Evolutionary conservation across 1,140 invertebrate genomes (phyloP), one percentile per base, ranked within the genome.

Genomic region (Parapsyche elsis): DNA sequence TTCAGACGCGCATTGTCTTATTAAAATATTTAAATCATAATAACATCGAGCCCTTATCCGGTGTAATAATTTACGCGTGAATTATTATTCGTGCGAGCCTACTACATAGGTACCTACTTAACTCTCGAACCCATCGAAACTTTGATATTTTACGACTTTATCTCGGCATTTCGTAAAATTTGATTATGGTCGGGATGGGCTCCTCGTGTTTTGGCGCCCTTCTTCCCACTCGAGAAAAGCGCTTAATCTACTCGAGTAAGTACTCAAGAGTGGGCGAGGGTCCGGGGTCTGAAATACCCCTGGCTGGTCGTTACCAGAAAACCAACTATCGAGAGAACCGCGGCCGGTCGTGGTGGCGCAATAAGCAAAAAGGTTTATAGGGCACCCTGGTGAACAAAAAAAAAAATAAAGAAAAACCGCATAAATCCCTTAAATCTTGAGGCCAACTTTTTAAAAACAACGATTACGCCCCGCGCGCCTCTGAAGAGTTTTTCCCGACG

Each of bases 361-460:
- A 78, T 78, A 78, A 78, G 76, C 76, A 78, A 78, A 71, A 67
- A 78, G 76, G 64, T 76, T 76, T 76, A 76, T 76, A 76, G 49
- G 75, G 38, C 21, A 61, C 49, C 49, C 49, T 53, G 2, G 16
- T 14, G 16, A 53, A 53, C 49, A 1, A 57, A 75, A 57, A 57
- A 75, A 57, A 75, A 75, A 57, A 67, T 21, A 21, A 26, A 21
- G 19, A 59, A 78, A n/a, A 71, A 71, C 59, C 45, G 61, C 61
- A 78, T 67, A 78, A 78, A 78, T 78, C 76, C 76, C 61, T 71
- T 78, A 70, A 78, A 78, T 78, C 73, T 78, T 44, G 59, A 5
- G 16, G 45, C 24, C 44, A 78, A 78, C 61, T 78, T 70, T 75
- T 53, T 44, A 78, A 78, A 30, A 78, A 78, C 61, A 78, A 70